phyloP scores from a whole-genome alignment of 2,797 vertebrate species.

The Erpetoichthys calabaricus region DNA sequence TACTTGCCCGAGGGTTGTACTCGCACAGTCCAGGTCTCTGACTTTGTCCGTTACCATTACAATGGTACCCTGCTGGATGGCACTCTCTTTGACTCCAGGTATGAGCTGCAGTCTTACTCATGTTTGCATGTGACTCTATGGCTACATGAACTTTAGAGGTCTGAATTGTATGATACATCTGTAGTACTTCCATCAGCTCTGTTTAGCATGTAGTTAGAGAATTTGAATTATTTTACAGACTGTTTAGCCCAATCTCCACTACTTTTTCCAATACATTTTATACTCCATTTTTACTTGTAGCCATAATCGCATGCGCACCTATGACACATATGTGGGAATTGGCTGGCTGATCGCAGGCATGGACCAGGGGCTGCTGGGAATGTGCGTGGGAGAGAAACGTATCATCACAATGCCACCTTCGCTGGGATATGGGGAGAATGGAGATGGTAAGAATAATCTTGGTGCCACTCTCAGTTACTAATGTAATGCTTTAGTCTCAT shows the following conservation, averaged over 20 bases:
- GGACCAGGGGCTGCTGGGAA: conserved; percentile 91
- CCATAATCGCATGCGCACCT: conserved; percentile 87
- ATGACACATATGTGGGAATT: conserved; percentile 94
- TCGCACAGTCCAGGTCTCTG: conserved; percentile 80
- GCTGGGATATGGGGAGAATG: conserved; percentile 85
- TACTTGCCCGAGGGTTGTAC: conserved; percentile 61
- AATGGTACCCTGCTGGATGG: conserved; percentile 89
- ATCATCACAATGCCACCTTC: conserved; percentile 82
- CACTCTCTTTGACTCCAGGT: conserved; percentile 81
- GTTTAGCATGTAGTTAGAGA: neutral
- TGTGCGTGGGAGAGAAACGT: conserved; percentile 88
- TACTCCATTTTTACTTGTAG: conserved; percentile 33
- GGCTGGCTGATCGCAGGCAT: conserved; percentile 96
- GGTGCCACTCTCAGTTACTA: too few relatives aligned
- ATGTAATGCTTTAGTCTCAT: too few relatives aligned
- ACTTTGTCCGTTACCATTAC: conserved; percentile 92
- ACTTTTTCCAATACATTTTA: too few relatives aligned
- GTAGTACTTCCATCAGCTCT: too few relatives aligned
- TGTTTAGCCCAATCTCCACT: neutral
- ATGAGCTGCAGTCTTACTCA: neutral
- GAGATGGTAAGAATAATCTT: conserved; percentile 62
- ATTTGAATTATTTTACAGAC: neutral
- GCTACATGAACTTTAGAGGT: too few relatives aligned
- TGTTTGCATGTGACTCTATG: too few relatives aligned
- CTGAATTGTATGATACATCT: too few relatives aligned